A percentile compares a stretch with the other conserved stretches of the same genome.
phyloP scores from a whole-genome alignment of 35 echinoderm and acorn worm species.

The Patiria miniata region DNA sequence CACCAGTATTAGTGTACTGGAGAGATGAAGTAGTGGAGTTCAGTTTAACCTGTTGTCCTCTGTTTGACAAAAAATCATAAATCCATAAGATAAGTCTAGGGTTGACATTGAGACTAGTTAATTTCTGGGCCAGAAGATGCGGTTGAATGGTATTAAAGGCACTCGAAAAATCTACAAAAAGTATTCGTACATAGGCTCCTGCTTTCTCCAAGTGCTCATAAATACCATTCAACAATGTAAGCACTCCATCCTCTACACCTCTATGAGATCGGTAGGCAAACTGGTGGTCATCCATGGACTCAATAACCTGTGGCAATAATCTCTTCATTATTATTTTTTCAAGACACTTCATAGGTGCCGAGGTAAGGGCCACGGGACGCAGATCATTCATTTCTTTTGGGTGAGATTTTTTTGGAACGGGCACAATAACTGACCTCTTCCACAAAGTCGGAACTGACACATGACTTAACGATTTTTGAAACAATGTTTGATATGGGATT shows the following conservation, averaged over 20 bases:
- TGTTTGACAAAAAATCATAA: neutral
- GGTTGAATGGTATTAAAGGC: constrained; percentile 11
- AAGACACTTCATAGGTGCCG: neutral
- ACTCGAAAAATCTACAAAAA: neutral
- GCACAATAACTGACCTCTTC: neutral
- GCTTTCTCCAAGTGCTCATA: neutral
- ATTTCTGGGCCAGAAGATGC: neutral
- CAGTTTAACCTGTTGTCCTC: no score
- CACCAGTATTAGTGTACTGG: neutral
- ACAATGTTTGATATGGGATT: no score
- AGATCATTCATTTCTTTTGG: neutral
- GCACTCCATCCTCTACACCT: neutral
- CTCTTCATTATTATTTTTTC: neutral
- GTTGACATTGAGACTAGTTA: neutral
- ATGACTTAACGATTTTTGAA: no score
- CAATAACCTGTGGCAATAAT: neutral
- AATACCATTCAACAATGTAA: neutral
- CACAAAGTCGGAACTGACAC: no score
- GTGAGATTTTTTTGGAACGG: neutral
- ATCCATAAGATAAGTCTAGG: neutral
- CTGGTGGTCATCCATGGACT: neutral
- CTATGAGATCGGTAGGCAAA: neutral
- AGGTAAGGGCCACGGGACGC: neutral
- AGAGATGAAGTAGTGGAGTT: no score
- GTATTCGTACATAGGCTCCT: neutral